Evolutionary conservation across 2,888 invertebrate genomes (phyloP), one percentile per base, ranked within the genome.

Genomic region (Ptycholaimellus sp.): DNA sequence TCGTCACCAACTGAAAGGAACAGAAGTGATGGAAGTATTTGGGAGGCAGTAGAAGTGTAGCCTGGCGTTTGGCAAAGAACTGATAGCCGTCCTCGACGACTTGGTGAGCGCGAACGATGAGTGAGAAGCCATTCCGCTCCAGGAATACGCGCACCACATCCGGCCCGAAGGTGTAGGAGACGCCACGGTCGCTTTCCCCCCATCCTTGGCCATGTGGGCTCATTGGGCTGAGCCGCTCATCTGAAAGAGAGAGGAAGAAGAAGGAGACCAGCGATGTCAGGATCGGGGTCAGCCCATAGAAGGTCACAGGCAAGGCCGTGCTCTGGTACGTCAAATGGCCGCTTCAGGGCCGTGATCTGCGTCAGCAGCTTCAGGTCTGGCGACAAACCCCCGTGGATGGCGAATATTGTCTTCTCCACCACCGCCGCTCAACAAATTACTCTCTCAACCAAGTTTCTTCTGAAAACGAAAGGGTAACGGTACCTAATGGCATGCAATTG

Each of bases 1-100:
- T 9, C 5, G 36, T 36, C 13, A 37, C 37, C 33, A 66, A 47
- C 60, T 60, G 46, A 9, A 47, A 39, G 25, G 13, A 25, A 25
- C 7, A 25, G 11, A 19, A 33, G 7, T 11, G 22, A 18, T 9
- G 14, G 19, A 9, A 9, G 22, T 6, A 7, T n/a, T 13, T 14
- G 46, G 16, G 41, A n/a, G 32, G 28, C 30, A 23, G 9, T 23
- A 36, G 32, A 25, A 29, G n/a, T 9, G 47, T 45, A 48, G 61
- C 60, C 51, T 59, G 57, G 50, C 61, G 44, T 42, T 62, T 61
- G 35, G 64, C 62, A 48, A 66, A 67, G 51, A 66, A 67, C 50
- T 66, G 62, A 50, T 67, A 67, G 9, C 66, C 67, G 51, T 65
- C 66, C 49, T 65, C 65, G 16, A 67, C 65, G 33, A 61, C 60